These are phyloP conservation scores for Anadara kagoshimensis DNA, from an alignment of 1,140 invertebrate genomes.

Conservation along the genomic window DNA sequence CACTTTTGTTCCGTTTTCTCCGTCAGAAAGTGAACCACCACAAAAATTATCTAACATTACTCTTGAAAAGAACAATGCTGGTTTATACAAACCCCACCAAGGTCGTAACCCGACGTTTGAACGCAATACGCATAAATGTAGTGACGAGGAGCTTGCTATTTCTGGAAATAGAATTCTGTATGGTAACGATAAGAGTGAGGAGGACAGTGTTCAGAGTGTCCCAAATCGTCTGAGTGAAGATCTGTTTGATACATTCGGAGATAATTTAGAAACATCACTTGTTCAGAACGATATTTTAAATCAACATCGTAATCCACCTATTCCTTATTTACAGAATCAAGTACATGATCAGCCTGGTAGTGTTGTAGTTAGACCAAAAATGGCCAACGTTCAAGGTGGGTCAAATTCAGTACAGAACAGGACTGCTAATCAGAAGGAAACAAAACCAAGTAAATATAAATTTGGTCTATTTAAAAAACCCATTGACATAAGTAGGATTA, in stretches of 20 bases:
- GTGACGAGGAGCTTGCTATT: slow-evolving; percentile 78
- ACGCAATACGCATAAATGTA: slow-evolving; percentile 79
- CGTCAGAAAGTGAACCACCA: slow-evolving; percentile 60
- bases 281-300: slow-evolving; percentile 75
- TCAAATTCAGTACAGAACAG: slow-evolving; percentile 54
- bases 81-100: slow-evolving; percentile 84
- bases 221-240: slow-evolving; percentile 37
- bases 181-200: slow-evolving; percentile 30
- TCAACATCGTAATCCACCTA: slow-evolving; percentile 75
- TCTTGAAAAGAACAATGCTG: slow-evolving; percentile 56
- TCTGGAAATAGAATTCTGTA: slow-evolving; percentile 73
- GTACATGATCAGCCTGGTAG: slow-evolving; percentile 75
- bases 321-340: slow-evolving; percentile 85
- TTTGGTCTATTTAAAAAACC: slow-evolving; percentile 53
- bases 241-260: slow-evolving; percentile 73
- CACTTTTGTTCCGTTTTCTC: slow-evolving; percentile 71
- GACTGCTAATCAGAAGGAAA: slow-evolving; percentile 18
- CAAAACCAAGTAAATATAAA: slow-evolving; percentile 43
- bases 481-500: slow-evolving; percentile 45
- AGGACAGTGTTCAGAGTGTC: slow-evolving; percentile 32
- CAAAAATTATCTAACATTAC: slow-evolving; percentile 61
- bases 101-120: slow-evolving; percentile 92
- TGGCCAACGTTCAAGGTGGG: slow-evolving; percentile 73
- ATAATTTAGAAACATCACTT: slow-evolving; percentile 69
- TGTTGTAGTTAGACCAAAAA: slow-evolving; percentile 71